These are phyloP conservation scores for Vulpes ferrilata DNA, from an alignment of 2,113 vertebrate species.

Conservation along the genomic window DNA sequence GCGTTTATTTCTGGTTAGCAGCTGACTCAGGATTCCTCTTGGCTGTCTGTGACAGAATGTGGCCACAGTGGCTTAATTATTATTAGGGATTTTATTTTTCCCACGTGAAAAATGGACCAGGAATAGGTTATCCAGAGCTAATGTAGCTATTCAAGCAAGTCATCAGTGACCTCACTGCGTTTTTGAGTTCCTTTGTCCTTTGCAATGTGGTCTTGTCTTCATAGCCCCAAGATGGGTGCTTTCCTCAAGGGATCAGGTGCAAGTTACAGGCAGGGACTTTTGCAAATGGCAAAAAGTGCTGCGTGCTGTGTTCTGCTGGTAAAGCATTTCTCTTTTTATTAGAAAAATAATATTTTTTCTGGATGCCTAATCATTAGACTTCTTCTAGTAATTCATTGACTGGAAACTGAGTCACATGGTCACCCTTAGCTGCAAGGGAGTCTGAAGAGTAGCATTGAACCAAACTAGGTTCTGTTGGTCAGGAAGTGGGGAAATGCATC, in stretches of 20 bases:
- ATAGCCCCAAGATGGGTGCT: neutral
- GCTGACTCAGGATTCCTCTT: neutral
- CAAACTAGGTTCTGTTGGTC: neutral
- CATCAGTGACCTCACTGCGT: neutral
- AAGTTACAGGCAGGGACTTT: neutral
- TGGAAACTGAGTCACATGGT: neutral
- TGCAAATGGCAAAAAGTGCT: neutral
- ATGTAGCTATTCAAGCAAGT: neutral
- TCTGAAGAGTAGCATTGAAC: neutral
- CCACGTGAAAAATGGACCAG: conserved; percentile 3
- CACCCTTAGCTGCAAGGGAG: neutral
- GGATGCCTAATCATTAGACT: neutral
- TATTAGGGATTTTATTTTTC: conserved; percentile 16
- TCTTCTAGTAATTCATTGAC: neutral
- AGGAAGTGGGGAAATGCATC: neutral
- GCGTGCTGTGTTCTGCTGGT: neutral
- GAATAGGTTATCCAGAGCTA: neutral
- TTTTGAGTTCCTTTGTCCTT: neutral
- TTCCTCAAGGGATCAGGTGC: neutral
- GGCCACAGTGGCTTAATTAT: neutral
- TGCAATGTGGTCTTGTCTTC: neutral
- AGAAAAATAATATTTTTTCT: neutral
- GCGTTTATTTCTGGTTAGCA: neutral
- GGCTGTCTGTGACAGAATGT: neutral
- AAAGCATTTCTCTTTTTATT: neutral